A percentile compares a stretch with the other conserved stretches of the same genome.
These are phyloP conservation scores for Aphelocoma californica DNA, from an alignment of 2,797 vertebrate species.

Conservation along the genomic window DNA sequence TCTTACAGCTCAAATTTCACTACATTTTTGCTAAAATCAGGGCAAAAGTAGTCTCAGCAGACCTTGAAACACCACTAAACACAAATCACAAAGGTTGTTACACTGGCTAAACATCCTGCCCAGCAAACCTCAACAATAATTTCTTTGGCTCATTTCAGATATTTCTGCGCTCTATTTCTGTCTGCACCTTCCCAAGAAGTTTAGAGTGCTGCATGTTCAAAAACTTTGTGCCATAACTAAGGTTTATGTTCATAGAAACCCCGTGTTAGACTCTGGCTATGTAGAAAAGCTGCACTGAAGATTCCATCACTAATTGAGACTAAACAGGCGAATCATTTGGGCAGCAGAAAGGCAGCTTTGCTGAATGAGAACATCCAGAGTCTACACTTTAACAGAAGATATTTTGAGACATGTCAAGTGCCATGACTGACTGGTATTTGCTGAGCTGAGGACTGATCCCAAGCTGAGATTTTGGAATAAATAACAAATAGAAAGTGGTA, in stretches of 20 bases:
- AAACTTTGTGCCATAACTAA: fast-evolving
- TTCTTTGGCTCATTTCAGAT: not conserved
- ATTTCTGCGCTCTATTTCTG: not conserved
- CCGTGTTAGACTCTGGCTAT: no score
- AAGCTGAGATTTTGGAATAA: not conserved
- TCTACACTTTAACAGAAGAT: not conserved
- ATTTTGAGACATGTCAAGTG: not conserved
- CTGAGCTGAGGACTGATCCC: not conserved
- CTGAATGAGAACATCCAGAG: not conserved
- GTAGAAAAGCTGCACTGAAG: not conserved
- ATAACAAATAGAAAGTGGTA: not conserved
- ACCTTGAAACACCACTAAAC: not conserved
- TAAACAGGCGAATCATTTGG: not conserved
- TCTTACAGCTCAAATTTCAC: not conserved
- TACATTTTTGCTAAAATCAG: not conserved
- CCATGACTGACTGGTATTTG: not conserved
- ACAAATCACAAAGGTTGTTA: not conserved
- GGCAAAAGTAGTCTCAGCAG: not conserved
- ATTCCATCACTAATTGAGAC: not conserved
- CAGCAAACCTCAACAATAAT: not conserved
- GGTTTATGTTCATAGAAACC: not conserved
- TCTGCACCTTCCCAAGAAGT: not conserved
- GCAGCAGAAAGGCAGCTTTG: not conserved
- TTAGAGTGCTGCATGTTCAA: not conserved
- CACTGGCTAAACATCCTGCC: not conserved